Conservation (phyloP, 92 coral and sea anemone genomes). For the Zoanthus solanderi region DNA sequence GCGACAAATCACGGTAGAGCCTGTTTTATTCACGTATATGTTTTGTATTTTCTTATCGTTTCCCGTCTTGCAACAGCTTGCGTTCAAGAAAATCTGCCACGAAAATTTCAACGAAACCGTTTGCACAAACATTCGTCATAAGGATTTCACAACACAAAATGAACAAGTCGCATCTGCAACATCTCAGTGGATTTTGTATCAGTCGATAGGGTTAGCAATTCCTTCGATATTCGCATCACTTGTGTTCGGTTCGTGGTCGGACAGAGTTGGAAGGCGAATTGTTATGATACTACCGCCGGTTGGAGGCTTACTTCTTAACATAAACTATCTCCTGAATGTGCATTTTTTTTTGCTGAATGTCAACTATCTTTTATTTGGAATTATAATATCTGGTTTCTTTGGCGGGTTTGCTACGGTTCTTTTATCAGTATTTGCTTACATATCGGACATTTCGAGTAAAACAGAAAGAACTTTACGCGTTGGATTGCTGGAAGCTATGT, state of each 20-base stretch:
- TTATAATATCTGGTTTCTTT: constrained; percentile 75
- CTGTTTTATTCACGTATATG: constrained; percentile 90
- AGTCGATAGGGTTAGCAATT: constrained; percentile 68
- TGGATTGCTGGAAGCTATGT: constrained; percentile 91
- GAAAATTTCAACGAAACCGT: constrained; percentile 65
- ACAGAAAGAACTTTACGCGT: constrained; percentile 79
- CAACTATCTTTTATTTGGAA: constrained; percentile 79
- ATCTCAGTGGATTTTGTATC: constrained; percentile 89
- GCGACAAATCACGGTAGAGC: constrained; percentile 85
- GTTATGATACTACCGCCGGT: constrained; percentile 79
- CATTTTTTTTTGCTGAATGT: constrained; percentile 74
- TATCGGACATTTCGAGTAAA: constrained; percentile 89
- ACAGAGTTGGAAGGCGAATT: constrained; percentile 85
- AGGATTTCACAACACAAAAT: constrained; percentile 42
- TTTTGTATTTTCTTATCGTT: constrained; percentile 78
- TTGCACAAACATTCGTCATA: constrained; percentile 76
- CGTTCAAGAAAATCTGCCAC: constrained; percentile 83
- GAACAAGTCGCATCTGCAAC: constrained; percentile 74
- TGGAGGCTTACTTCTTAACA: constrained; percentile 72
- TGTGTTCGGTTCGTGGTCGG: constrained; percentile 95
- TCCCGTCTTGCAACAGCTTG: constrained; percentile 91
- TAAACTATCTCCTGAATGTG: constrained; percentile 76
- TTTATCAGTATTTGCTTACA: constrained; percentile 87
- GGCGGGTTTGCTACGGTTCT: constrained; percentile 90
- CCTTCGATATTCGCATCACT: constrained; percentile 85